phyloP scores from a whole-genome alignment of 2,113 vertebrate species.

The Plecotus auritus region DNA sequence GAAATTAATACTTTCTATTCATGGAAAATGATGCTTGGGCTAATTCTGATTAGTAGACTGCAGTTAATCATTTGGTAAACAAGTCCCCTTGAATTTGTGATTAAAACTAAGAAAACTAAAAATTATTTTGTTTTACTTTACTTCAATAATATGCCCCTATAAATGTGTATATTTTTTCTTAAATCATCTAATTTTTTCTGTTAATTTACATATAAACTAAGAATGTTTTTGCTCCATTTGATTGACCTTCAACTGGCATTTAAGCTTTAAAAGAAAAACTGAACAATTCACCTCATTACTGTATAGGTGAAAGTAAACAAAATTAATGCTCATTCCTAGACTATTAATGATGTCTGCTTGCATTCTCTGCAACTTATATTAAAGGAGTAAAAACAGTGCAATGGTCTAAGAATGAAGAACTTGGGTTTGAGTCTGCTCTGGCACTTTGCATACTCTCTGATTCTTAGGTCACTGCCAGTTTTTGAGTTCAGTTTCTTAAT shows the following conservation, averaged over 20 bases:
- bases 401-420: background rate
- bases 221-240: background rate
- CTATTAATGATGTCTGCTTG: background rate
- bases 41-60: background rate
- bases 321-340: background rate
- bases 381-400: background rate
- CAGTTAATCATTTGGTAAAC: background rate
- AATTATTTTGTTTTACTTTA: background rate
- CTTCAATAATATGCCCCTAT: background rate
- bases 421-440: background rate
- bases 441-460: background rate
- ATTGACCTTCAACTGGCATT: background rate
- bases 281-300: background rate
- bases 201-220: background rate
- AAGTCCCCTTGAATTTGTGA: background rate
- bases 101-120: constrained; percentile 5
- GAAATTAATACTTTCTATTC: background rate
- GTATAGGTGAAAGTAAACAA: background rate
- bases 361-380: background rate
- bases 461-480: background rate
- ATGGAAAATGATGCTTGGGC: background rate
- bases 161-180: background rate
- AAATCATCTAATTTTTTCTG: background rate
- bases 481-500: background rate
- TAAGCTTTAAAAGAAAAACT: background rate